phyloP scores from a whole-genome alignment of 2,888 invertebrate species.

The Iselma pallidipennis region DNA sequence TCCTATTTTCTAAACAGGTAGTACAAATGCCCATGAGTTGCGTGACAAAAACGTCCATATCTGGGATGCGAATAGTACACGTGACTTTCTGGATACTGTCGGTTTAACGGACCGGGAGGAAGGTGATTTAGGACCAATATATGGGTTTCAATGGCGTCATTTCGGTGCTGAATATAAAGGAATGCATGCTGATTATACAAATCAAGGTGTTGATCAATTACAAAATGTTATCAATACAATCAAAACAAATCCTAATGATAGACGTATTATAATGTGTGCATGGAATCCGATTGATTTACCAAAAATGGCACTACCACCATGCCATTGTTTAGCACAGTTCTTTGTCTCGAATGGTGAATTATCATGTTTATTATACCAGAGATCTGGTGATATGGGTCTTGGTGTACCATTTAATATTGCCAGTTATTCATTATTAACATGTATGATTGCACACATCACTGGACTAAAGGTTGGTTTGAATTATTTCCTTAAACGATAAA shows the following conservation, averaged over 20 bases:
- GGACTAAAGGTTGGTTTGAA: conserved; percentile 69
- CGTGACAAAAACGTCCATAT: conserved; percentile 82
- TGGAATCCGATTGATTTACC: conserved; percentile 92
- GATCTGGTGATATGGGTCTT: conserved; percentile 96
- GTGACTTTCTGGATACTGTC: conserved; percentile 82
- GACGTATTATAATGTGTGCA: conserved; percentile 90
- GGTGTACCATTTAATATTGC: conserved; percentile 99
- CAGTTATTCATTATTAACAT: conserved; percentile 90
- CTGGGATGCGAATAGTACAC: conserved; percentile 95
- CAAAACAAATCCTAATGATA: conserved; percentile 78
- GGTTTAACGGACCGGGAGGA: conserved; percentile 85
- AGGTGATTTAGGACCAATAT: conserved; percentile 95
- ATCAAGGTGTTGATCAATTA: conserved; percentile 84
- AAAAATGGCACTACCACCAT: conserved; percentile 95
- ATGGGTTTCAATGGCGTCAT: conserved; percentile 99
- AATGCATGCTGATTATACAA: conserved; percentile 78
- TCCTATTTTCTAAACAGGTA: too few relatives aligned
- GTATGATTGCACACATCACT: conserved; percentile 96
- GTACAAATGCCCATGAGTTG: conserved; percentile 84
- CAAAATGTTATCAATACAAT: conserved; percentile 79
- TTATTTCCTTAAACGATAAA: neutral
- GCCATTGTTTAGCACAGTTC: conserved; percentile 94
- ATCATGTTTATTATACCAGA: conserved; percentile 91
- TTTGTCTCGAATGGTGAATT: conserved; percentile 83
- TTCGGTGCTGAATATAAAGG: conserved; percentile 89